phyloP scores from a whole-genome alignment of 1,140 invertebrate genomes.

The Zaprionus ghesquierei region DNA sequence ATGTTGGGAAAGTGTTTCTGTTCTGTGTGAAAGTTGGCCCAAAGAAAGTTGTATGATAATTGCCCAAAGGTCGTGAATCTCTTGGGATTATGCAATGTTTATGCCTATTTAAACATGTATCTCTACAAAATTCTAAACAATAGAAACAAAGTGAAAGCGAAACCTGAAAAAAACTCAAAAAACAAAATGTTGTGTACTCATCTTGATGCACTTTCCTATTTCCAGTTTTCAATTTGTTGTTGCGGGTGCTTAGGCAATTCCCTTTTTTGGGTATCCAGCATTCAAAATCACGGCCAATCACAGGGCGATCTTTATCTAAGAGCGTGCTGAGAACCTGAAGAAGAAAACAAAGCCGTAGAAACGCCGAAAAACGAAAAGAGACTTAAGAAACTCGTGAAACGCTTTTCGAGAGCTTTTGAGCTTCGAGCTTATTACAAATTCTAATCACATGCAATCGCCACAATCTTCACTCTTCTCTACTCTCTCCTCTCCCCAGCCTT shows the following conservation, averaged over 20 bases:
- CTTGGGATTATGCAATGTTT: conserved; percentile 64
- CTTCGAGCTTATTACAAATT: conserved; percentile 73
- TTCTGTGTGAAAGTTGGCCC: conserved; percentile 49
- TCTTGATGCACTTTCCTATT: conserved; percentile 68
- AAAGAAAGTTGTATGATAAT: conserved; percentile 46
- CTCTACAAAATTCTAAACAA: conserved; percentile 45
- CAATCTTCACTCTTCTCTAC: conserved; percentile 28
- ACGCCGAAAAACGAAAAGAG: too few relatives aligned
- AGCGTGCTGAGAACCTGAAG: conserved; percentile 47
- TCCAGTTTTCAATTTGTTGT: conserved; percentile 28
- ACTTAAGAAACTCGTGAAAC: conserved; percentile 1
- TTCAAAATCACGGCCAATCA: conserved; percentile 40
- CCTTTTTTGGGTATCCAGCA: too few relatives aligned
- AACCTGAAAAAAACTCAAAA: not conserved
- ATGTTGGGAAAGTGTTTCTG: conserved; percentile 46
- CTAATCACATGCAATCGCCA: conserved; percentile 73
- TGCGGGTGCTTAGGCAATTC: conserved; percentile 51
- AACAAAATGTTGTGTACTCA: conserved; percentile 39
- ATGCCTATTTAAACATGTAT: conserved; percentile 6
- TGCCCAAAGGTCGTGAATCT: conserved; percentile 46
- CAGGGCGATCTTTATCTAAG: conserved; percentile 62
- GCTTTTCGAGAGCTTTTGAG: conserved; percentile 36
- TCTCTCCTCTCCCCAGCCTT: not conserved
- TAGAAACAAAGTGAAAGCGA: conserved; percentile 65
- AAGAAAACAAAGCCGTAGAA: not conserved